Evolutionary conservation across 2,113 vertebrate species (phyloP).

Genomic region (Lophura nycthemera): DNA sequence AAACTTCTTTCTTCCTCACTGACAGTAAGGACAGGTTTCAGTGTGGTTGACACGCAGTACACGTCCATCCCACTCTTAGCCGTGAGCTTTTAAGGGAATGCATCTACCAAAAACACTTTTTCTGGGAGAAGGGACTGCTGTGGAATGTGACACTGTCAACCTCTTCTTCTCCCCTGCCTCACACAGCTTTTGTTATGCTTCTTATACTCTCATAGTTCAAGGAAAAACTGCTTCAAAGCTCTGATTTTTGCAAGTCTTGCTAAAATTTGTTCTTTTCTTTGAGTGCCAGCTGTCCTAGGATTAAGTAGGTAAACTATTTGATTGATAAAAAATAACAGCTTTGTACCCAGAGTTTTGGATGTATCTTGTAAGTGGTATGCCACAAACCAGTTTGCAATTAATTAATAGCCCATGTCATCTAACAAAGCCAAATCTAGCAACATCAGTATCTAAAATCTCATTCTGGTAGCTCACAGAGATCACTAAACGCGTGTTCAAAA

Average conservation of each 20-base stretch:
- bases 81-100: neutral
- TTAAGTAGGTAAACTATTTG: neutral
- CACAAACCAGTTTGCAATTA: neutral
- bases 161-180: neutral
- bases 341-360: accelerated
- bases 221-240: neutral
- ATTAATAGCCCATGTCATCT: neutral
- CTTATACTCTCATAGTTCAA: neutral
- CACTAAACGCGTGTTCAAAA: neutral
- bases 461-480: neutral
- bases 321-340: neutral
- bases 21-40: neutral
- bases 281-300: neutral
- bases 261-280: neutral
- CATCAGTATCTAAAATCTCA: neutral
- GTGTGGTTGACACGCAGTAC: neutral
- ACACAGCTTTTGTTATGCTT: neutral
- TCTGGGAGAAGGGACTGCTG: neutral
- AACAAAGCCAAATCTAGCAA: neutral
- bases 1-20: neutral
- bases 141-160: neutral
- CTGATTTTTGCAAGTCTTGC: neutral
- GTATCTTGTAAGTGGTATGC: neutral
- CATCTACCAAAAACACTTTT: neutral
- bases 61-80: neutral